Evolutionary conservation across 2,888 invertebrate species (phyloP).

Genomic region (Xestia xanthographa): DNA sequence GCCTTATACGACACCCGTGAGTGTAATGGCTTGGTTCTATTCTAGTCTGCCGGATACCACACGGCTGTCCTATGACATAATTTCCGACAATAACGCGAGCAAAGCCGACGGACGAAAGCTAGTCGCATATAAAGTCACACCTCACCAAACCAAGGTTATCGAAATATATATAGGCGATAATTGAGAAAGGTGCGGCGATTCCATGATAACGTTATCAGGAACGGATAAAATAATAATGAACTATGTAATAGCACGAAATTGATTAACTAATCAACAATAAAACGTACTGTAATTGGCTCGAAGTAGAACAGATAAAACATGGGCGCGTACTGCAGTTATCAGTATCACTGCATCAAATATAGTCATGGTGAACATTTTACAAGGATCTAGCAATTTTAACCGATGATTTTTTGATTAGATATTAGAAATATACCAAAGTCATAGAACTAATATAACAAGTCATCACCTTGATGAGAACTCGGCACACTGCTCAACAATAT

Average conservation of each 20-base stretch:
- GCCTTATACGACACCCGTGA: too few relatives aligned
- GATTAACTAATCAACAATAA: conserved; percentile 55
- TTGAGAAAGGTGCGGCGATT: conserved; percentile 53
- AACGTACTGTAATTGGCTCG: conserved; percentile 29
- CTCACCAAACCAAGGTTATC: conserved; percentile 50
- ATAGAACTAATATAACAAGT: not conserved
- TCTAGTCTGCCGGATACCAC: too few relatives aligned
- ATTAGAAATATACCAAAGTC: conserved; percentile 17
- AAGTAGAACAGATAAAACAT: conserved; percentile 43
- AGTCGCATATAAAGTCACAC: conserved; percentile 32
- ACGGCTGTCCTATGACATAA: not conserved
- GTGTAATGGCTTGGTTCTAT: too few relatives aligned
- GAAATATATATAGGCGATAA: conserved; percentile 43
- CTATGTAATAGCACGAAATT: conserved; percentile 49
- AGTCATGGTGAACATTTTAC: conserved; percentile 13
- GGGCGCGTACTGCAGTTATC: conserved; percentile 26
- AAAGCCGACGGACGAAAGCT: not conserved
- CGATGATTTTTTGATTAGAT: conserved; percentile 16
- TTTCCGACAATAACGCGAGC: not conserved
- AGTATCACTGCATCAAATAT: not conserved
- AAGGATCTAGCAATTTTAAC: conserved; percentile 1
- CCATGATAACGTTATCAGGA: conserved; percentile 50
- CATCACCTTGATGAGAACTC: conserved; percentile 17
- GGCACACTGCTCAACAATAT: not conserved
- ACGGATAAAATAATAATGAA: conserved; percentile 37